These are phyloP conservation scores for Oreortyx pictus DNA, from an alignment of 2,797 vertebrate species.

Conservation along the genomic window DNA sequence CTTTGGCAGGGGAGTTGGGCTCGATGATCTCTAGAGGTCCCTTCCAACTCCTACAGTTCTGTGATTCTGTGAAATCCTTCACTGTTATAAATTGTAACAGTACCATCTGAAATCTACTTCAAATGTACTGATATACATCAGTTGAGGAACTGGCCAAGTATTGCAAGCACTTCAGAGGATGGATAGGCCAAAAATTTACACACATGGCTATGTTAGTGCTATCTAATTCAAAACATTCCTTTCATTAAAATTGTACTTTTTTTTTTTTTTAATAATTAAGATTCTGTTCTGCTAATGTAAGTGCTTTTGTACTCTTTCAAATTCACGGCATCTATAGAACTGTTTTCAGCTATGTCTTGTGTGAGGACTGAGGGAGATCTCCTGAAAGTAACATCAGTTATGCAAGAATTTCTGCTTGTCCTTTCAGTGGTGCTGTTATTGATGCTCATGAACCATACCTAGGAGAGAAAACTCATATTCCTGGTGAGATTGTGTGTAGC, in stretches of 20 bases:
- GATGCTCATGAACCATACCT: neutral
- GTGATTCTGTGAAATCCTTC: neutral
- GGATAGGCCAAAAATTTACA: neutral
- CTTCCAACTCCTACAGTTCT: too few species aligned
- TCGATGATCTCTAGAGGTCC: too few species aligned
- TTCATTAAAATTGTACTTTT: neutral
- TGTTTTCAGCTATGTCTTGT: neutral
- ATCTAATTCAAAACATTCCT: neutral
- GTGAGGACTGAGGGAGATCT: neutral
- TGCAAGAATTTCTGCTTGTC: neutral
- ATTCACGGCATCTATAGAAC: neutral
- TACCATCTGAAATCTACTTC: neutral
- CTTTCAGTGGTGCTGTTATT: neutral
- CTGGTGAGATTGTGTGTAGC: neutral
- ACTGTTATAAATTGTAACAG: neutral
- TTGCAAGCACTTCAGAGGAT: neutral
- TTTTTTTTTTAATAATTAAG: neutral
- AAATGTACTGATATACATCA: neutral
- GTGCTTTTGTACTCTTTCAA: neutral
- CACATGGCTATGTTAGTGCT: neutral
- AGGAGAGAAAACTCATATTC: neutral
- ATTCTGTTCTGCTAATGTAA: neutral
- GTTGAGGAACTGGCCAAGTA: neutral
- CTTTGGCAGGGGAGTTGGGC: too few species aligned
- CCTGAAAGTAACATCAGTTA: neutral